Conservation (phyloP, 2,113 vertebrate species). For the Xiphophorus hellerii region DNA sequence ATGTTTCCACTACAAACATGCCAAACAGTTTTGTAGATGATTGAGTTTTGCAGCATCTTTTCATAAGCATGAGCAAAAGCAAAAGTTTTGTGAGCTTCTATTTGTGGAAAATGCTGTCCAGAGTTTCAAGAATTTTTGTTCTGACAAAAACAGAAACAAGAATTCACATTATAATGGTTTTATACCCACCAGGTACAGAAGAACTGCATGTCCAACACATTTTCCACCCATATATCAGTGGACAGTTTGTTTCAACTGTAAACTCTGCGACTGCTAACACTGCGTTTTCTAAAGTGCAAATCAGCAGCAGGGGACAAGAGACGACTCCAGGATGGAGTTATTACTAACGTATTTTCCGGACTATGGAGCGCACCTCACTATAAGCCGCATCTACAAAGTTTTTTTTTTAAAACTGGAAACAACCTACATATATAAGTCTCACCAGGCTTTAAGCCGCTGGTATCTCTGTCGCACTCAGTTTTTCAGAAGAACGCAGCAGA, state of each 20-base stretch:
- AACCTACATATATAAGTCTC: no score
- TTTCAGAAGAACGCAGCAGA: no score
- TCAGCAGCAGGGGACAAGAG: conserved; percentile 18
- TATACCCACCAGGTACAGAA: neutral
- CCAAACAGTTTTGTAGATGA: no score
- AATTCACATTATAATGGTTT: neutral
- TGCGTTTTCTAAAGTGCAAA: conserved; percentile 41
- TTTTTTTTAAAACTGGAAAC: no score
- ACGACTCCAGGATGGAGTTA: conserved; percentile 21
- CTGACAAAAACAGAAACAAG: neutral
- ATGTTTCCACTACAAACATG: no score
- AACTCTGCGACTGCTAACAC: conserved; percentile 46
- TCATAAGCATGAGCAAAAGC: neutral
- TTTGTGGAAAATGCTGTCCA: neutral
- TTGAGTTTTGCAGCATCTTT: neutral
- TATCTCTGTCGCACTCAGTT: no score
- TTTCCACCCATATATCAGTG: conserved; percentile 50
- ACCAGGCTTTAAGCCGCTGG: no score
- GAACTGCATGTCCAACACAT: neutral
- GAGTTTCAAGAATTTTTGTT: neutral
- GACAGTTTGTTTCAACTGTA: conserved; percentile 53
- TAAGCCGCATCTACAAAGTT: no score
- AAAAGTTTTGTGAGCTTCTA: neutral
- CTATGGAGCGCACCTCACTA: no score
- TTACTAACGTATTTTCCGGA: neutral